Evolutionary conservation across 2,797 vertebrate genomes (phyloP), one percentile per base, ranked within the genome.

Genomic region (Dendrocincla fuliginosa): DNA sequence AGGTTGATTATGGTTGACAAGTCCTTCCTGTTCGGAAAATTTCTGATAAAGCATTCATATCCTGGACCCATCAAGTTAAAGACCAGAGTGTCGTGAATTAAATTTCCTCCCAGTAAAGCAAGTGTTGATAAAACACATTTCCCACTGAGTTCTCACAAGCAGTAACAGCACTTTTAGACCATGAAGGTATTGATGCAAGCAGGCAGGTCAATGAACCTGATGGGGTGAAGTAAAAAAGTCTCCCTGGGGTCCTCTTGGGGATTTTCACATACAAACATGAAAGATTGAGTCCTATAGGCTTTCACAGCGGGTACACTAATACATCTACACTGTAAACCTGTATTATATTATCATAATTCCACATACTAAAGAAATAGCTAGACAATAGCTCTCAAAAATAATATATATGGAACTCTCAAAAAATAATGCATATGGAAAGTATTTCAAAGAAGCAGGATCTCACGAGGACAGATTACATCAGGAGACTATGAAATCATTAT

Each of bases 1-100:
- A 94, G 22, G 60, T 92, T 80, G 73, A 75, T 88, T 92, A 82
- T 67, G 42, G 70, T 41, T 10, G 0, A 69, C 18, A 87, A 91
- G 55, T 77, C 37, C 86, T 95, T 95, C 93, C 96, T 95, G 73
- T 91, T 90, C 63, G 89, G 94, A 95, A 96, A 96, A 89, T 93
- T 88, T 91, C 89, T 87, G 88, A 96, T 84, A 94, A 96, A 96
- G 18, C 80, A 89, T 95, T 96, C 88, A 93, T 77, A 74, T 84
- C 79, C 85, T 84, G 56, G 37, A 65, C 42, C 18, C 41, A 73
- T 59, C 67, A 97, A 94, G 75, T 60, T 90, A 90, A 93, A 94
- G 76, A 89, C 69, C 93, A 96, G 95, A 94, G 37, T 4, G 10
- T 32, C 25, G 63, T 3, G 5, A 74, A 91, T 88, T 94, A 87